Base-by-base conservation (phyloP, 1,140 invertebrate species). In the Gryllus bimaculatus region DNA sequence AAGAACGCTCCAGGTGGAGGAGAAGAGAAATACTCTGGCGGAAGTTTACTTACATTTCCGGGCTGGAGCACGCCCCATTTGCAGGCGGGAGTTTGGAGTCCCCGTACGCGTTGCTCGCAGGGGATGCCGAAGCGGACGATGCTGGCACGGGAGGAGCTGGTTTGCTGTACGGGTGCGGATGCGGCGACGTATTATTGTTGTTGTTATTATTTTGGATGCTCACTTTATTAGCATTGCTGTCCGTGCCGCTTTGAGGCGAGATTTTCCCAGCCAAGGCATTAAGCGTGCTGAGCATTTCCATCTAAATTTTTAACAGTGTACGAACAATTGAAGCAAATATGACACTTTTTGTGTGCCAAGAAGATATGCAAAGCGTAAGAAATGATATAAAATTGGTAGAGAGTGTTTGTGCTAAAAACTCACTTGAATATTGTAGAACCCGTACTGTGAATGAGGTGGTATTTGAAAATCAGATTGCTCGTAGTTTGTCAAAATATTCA, bases 221-320 rank as follows among this genome's bases (percentile, higher is more conserved):
- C 75, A 78, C 80, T 66, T 79, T 78, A 54, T 76, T 78, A 10
- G 78, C 78, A 47, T 76, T 78, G 8, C 15, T 73, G 48, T 79
- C 78, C 8, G 78, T 79, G n/a, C 78, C 80, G 54, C 78, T 82
- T 54, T 82, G 82, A 13, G 82, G 82, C 79, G 82, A 83, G 77
- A 83, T 83, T 79, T 83, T 83, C 13, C 82, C 82, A 10, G 82
- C 82, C 54, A 83, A 76, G 49, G 80, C 81, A 75, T 83, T 83
- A 73, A 83, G 76, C 8, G 76, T 80, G 73, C 80, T 78, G 66
- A 82, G 81, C 81, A 82, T 81, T 66, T 82, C 82, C 80, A 82
- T 82, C 74, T 79, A 74, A 77, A 2, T 10, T 2, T 66, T 10
- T 18, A 66, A 66, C 54, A 66, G 54, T 13, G 10, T 18, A 66